A percentile compares a stretch with the other conserved stretches of the same genome.
phyloP scores from a whole-genome alignment of 2,888 invertebrate genomes.

The Campoplex capitator region DNA sequence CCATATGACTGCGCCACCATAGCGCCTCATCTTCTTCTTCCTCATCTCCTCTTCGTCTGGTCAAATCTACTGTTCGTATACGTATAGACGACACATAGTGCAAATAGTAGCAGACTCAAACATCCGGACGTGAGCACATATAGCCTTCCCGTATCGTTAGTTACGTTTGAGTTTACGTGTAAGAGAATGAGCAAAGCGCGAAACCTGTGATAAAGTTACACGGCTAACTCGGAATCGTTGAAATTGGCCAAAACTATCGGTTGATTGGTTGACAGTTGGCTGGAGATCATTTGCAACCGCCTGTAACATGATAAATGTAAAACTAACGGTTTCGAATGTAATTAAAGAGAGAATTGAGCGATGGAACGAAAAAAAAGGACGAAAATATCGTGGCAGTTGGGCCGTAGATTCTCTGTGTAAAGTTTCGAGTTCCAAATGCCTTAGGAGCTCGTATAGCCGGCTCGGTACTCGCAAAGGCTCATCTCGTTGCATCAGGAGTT shows the following conservation, averaged over 20 bases:
- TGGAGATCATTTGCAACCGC: neutral
- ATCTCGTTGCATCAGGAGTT: neutral
- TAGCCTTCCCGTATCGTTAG: neutral
- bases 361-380: neutral
- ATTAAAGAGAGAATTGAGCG: neutral
- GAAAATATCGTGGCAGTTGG: neutral
- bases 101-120: slow-evolving; percentile 49
- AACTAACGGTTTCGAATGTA: neutral
- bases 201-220: neutral
- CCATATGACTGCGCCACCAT: slow-evolving; percentile 35
- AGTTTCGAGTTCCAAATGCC: neutral
- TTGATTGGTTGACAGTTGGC: neutral
- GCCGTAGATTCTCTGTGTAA: neutral
- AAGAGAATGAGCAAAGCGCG: neutral
- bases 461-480: neutral
- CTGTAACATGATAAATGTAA: neutral
- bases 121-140: slow-evolving; percentile 38
- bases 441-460: neutral
- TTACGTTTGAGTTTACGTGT: slow-evolving; percentile 13
- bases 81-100: slow-evolving; percentile 13
- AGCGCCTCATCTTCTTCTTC: slow-evolving; percentile 50
- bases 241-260: slow-evolving; percentile 5
- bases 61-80: slow-evolving; percentile 31
- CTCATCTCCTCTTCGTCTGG: slow-evolving; percentile 49
- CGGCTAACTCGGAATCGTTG: neutral